Evolutionary conservation across 2,888 invertebrate species (phyloP), one percentile per base, ranked within the genome.

Genomic region (Leptopilina myrica): DNA sequence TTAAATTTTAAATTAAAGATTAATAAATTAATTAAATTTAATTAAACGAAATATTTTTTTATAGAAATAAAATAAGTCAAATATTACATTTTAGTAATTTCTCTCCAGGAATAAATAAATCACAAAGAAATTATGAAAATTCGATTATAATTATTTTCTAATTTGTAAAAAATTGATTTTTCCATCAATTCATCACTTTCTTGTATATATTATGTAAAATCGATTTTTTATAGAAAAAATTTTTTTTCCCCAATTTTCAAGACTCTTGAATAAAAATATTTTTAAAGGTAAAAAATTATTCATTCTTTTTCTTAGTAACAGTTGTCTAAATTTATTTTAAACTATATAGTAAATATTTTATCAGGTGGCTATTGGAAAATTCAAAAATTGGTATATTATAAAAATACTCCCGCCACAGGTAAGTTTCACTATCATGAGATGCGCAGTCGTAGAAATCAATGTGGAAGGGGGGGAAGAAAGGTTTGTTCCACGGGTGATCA

Each of bases 361-460:
- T 62, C 62, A 62, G 26, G 15, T 64, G 76, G 76, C n/a, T 33
- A 33, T 33, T 33, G 5, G 33, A 3, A 40, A 20, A 65, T 49
- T 49, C n/a, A 64, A 73, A 69, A 14, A 73, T 56, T 26, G 2
- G 11, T 62, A 8, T 33, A 2, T 33, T 33, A 3, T 33, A 33
- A 33, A 33, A 33, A 33, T 33, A 33, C 33, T 33, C 33, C 33
- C 33, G 43, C 43, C 8, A 43, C 33, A 46, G 20, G 67, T 20
- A 14, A 69, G 5, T 53, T 9, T 15, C 49, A 1, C 20, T n/a
- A n/a, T 8, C 43, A 12, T 11, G 53, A 33, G 5, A 12, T 79
- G 81, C 83, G 83, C 83, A 82, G 82, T 79, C 83, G 83, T 81
- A 78, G 79, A 69, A 64, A 80, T 78, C 78, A 12, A 73, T 33